Evolutionary conservation across 2,797 vertebrate genomes (phyloP), one percentile per base, ranked within the genome.

Genomic region (Astyanax mexicanus): DNA sequence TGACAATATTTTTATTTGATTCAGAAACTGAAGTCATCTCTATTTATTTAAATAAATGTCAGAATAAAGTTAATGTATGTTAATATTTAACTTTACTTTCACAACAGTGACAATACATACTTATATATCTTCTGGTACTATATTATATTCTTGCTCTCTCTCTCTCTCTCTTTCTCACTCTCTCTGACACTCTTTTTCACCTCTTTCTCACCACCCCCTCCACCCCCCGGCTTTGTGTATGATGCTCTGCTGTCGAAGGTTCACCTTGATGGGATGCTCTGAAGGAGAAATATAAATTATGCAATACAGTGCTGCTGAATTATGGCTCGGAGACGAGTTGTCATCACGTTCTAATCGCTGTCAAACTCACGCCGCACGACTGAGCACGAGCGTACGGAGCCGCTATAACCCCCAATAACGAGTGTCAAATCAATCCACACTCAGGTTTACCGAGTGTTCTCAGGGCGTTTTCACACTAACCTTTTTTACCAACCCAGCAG

Each of bases 201-300:
- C 45, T 52, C 45, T 37, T 47, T 51, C 42, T 47, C 45, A n/a
- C n/a, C n/a, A n/a, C n/a, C n/a, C n/a, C n/a, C n/a, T n/a, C n/a
- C n/a, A n/a, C n/a, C n/a, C 11, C n/a, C 1, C 13, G 6, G 25
- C 27, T 13, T 32, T 23, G 17, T 11, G 21, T 37, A 49, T 13
- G 19, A 40, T 61, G 67, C 57, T 21, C 40, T 37, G 40, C 73
- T 62, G 67, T 65, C 27, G 77, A 80, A 4, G 54, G 21, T 55
- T 82, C 60, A 77, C 74, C 77, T 82, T 79, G 81, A 10, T 79
- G 78, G 17, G 10, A 35, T 29, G 45, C 57, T 73, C n/a, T n/a
- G n/a, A n/a, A n/a, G n/a, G 76, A 79, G 79, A 79, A 72, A 35
- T 49, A 81, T 84, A 55, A 81, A 84, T 84, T 79, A 84, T 84